A percentile compares a stretch with the other conserved stretches of the same genome.
phyloP scores from a whole-genome alignment of 2,888 invertebrate genomes.

The Drosophila conformis region DNA sequence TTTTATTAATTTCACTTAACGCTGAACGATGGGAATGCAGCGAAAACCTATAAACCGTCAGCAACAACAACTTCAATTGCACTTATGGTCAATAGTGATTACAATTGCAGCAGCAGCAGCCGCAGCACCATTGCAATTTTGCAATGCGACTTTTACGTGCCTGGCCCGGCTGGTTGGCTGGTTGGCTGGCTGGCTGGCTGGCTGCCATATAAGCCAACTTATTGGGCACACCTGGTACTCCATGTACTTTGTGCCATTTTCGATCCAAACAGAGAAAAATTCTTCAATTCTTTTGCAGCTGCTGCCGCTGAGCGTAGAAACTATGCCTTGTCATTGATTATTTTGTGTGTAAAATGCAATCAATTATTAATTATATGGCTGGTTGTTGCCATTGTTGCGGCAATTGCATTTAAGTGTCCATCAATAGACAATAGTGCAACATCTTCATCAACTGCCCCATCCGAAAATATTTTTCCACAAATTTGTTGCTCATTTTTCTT shows the following conservation, averaged over 20 bases:
- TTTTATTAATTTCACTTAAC: conserved; percentile 80
- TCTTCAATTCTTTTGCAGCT: conserved; percentile 57
- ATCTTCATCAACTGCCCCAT: conserved; percentile 61
- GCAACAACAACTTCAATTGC: conserved; percentile 22
- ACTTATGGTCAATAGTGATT: conserved; percentile 67
- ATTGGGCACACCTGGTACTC: conserved; percentile 70
- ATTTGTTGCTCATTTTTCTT: conserved; percentile 28
- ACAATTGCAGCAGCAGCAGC: conserved; percentile 60
- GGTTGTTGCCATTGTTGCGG: conserved; percentile 57
- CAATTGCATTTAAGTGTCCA: conserved; percentile 65
- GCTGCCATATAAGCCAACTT: conserved; percentile 62
- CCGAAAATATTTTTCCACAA: conserved; percentile 21
- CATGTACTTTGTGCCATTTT: conserved; percentile 73
- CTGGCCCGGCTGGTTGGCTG: conserved; percentile 4
- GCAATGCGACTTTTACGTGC: conserved; percentile 68
- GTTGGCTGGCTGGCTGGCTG: neutral
- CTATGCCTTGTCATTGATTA: conserved; percentile 25
- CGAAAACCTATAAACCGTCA: conserved; percentile 33
- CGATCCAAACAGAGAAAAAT: conserved; percentile 33
- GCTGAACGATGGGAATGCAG: conserved; percentile 67
- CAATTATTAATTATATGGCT: conserved; percentile 81
- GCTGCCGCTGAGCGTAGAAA: conserved; percentile 26
- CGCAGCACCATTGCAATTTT: conserved; percentile 54
- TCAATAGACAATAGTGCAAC: conserved; percentile 64
- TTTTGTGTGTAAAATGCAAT: conserved; percentile 65